Base-by-base conservation (phyloP, 2,113 vertebrate genomes). In the Peromyscus leucopus region DNA sequence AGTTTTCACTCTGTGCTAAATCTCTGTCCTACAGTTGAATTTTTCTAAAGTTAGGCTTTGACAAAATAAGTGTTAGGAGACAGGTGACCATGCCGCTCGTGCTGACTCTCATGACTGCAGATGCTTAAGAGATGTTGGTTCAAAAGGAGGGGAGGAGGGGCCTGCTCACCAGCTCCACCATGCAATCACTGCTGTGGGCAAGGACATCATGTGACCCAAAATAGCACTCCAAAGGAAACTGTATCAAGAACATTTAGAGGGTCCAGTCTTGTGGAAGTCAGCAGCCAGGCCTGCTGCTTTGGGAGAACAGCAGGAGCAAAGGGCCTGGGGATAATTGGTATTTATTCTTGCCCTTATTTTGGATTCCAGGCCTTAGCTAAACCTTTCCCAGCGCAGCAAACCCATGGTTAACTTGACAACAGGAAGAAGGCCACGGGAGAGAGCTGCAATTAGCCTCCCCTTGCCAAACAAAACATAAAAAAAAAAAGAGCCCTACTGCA, bases 301-400 rank as follows among this genome's bases (percentile, higher is more conserved):
- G 36, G 61, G 63, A 57, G 80, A 82, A 24, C 80, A 28, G 59
- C 31, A 51, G 76, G n/a, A 72, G 93, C 76, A 71, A 82, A 96
- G 88, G 72, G 8, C 84, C 94, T 87, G 31, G 63, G 61, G 91
- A 82, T 98, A 98, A 97, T 97, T 97, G 96, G 16, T 98, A 87
- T 98, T 98, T 98, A 98, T 95, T 76, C 67, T 95, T 95, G 46
- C 93, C 42, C 12, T 59, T 98, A 93, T 97, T 98, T 97, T 93
- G 97, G 93, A 97, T 97, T 96, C 91, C 96, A 97, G 96, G 94
- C 93, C 93, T 97, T 97, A 96, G 92, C 96, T 94, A 96, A 96
- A 93, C 89, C 96, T 96, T 96, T 93, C 95, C 90, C 96, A 92
- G 89, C 28, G 3, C 10, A 65, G 72, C 72, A 97, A 98, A 97